phyloP scores from a whole-genome alignment of 2,797 vertebrate species.

The Linurgus olivaceus region DNA sequence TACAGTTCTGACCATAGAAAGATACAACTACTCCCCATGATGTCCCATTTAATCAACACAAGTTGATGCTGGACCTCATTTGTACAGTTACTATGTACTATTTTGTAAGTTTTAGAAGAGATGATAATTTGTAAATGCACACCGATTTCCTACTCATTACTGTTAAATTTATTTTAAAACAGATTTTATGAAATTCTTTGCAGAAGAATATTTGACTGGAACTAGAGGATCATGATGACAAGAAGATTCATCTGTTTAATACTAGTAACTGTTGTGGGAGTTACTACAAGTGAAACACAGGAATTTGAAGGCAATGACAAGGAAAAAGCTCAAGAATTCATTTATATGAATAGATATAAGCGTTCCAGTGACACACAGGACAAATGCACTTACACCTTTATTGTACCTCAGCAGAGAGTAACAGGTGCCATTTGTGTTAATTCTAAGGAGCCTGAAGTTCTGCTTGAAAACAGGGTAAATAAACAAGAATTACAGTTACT shows the following conservation, averaged over 20 bases:
- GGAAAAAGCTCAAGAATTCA: conserved; percentile 82
- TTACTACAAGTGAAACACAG: conserved; percentile 71
- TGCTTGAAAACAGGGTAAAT: conserved; percentile 90
- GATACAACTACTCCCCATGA: not conserved
- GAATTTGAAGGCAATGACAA: conserved; percentile 82
- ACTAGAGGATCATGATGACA: conserved; percentile 72
- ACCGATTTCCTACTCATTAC: not conserved
- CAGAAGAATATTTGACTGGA: conserved; percentile 7
- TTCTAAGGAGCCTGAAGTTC: conserved; percentile 90
- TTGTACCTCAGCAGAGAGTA: conserved; percentile 96
- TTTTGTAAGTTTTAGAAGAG: not conserved
- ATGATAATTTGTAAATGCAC: not conserved
- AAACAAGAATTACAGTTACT: conserved; percentile 95
- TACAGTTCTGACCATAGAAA: not conserved
- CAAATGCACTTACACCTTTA: conserved; percentile 97
- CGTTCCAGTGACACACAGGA: conserved; percentile 79
- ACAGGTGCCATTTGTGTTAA: conserved; percentile 97
- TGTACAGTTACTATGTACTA: not conserved
- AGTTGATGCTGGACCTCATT: not conserved
- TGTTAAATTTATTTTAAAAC: conserved; percentile 51
- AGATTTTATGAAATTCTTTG: conserved; percentile 20
- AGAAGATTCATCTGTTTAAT: conserved; percentile 64
- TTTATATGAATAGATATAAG: conserved; percentile 85
- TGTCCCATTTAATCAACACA: not conserved
- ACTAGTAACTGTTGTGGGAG: conserved; percentile 58